Conservation (phyloP, 2,888 invertebrate genomes). For the Melanostoma scalare region DNA sequence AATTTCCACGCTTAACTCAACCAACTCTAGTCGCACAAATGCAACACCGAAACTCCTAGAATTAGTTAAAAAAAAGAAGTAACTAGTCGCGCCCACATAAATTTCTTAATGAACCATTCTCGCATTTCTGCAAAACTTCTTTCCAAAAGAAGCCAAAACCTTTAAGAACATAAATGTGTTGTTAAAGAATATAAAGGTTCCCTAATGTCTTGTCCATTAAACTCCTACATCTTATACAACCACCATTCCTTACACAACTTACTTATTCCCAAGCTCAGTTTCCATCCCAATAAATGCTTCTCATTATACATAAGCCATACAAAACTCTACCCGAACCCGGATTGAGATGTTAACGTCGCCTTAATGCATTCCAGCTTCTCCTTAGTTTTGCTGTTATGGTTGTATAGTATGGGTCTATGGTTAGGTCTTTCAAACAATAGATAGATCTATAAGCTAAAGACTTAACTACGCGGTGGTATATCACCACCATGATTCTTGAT, state of each 20-base stretch:
- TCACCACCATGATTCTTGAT: slow-evolving; percentile 25
- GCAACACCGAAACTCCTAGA: no score
- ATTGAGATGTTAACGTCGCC: slow-evolving; percentile 48
- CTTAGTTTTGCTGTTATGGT: slow-evolving; percentile 1
- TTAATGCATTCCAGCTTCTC: slow-evolving; percentile 40
- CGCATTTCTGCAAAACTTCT: slow-evolving; percentile 8
- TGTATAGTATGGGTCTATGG: slow-evolving; percentile 1
- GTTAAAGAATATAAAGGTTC: slow-evolving; percentile 1
- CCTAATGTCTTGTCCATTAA: slow-evolving; percentile 27
- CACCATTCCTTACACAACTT: no score
- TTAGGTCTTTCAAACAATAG: slow-evolving; percentile 12
- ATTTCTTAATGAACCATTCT: neutral
- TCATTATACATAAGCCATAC: slow-evolving; percentile 19
- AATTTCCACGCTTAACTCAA: no score
- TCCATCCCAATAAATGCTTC: slow-evolving; percentile 18
- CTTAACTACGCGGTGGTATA: slow-evolving; percentile 29
- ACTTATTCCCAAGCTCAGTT: neutral
- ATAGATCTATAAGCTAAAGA: slow-evolving; percentile 26
- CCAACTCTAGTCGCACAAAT: no score
- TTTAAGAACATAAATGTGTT: no score
- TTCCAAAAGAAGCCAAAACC: no score
- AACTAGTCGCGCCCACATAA: no score
- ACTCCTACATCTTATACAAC: slow-evolving; percentile 20
- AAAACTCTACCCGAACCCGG: slow-evolving; percentile 10
- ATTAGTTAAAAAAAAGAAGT: no score